Evolutionary conservation across 2,797 vertebrate species (phyloP).

Genomic region (Gallinago nigripennis): DNA sequence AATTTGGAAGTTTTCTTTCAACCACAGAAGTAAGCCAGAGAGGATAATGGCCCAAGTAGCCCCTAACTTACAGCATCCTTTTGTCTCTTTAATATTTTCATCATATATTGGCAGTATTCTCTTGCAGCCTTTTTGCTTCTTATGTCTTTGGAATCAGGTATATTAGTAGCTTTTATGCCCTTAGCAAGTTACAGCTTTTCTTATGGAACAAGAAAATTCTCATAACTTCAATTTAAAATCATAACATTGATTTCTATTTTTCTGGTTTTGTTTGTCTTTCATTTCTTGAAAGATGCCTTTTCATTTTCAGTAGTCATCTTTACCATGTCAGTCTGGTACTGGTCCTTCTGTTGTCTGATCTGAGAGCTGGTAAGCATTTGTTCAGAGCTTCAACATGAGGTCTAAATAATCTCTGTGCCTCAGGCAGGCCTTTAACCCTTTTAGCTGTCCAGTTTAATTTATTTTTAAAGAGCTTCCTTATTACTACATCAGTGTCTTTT

Average conservation of each 20-base stretch:
- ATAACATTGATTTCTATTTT: background rate
- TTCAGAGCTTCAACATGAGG: background rate
- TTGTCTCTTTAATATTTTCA: background rate
- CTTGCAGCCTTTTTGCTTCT: background rate
- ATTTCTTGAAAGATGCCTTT: background rate
- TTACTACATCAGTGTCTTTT: background rate
- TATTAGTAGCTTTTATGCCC: background rate
- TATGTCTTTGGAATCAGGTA: background rate
- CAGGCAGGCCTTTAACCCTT: slow-evolving; percentile 2
- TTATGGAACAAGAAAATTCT: background rate
- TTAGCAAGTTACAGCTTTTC: background rate
- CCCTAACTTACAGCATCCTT: background rate
- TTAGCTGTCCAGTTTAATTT: background rate
- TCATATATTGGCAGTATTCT: background rate
- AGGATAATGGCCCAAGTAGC: background rate
- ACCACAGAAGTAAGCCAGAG: background rate
- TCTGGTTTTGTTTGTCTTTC: background rate
- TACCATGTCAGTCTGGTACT: background rate
- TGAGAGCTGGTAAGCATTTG: background rate
- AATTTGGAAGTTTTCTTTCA: background rate
- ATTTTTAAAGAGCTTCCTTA: background rate
- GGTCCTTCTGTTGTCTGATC: background rate
- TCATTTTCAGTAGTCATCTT: background rate
- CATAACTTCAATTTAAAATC: background rate
- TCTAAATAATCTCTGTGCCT: background rate